Percentiles rank a stretch among this genome's conserved stretches.
Conservation (phyloP, 2,888 invertebrate genomes). For the Eurytoma adleriae region DNA sequence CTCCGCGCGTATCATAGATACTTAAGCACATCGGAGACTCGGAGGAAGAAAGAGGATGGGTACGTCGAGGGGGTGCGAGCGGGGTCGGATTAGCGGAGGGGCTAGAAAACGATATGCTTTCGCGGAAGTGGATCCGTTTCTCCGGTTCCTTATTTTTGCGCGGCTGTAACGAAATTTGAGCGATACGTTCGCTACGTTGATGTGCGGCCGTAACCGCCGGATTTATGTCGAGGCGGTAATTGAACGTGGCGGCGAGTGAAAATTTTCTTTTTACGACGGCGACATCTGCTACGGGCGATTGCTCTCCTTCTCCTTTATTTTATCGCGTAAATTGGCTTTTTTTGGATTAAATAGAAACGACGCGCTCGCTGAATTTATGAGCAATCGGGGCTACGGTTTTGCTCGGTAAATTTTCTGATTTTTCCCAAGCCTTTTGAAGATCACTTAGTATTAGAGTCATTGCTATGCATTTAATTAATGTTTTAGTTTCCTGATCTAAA, state of each 20-base stretch:
- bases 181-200: slow-evolving; percentile 16
- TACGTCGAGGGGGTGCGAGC: neutral
- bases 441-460: no score
- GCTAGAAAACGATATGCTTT: slow-evolving; percentile 28
- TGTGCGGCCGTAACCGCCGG: neutral
- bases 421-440: no score
- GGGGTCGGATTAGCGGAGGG: neutral
- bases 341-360: no score
- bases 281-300: neutral
- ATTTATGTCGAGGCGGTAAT: slow-evolving; percentile 18
- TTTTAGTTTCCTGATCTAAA: no score
- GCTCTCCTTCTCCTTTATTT: no score
- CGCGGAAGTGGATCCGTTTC: slow-evolving; percentile 11
- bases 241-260: neutral
- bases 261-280: neutral
- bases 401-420: no score
- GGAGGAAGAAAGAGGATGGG: no score
- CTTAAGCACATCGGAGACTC: no score
- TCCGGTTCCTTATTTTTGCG: neutral
- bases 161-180: neutral
- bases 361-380: no score
- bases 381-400: no score
- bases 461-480: no score
- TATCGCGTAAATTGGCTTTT: no score
- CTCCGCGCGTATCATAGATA: neutral